Evolutionary conservation across 2,113 vertebrate genomes (phyloP), one percentile per base, ranked within the genome.

Genomic region (Cochlearius cochlearius): DNA sequence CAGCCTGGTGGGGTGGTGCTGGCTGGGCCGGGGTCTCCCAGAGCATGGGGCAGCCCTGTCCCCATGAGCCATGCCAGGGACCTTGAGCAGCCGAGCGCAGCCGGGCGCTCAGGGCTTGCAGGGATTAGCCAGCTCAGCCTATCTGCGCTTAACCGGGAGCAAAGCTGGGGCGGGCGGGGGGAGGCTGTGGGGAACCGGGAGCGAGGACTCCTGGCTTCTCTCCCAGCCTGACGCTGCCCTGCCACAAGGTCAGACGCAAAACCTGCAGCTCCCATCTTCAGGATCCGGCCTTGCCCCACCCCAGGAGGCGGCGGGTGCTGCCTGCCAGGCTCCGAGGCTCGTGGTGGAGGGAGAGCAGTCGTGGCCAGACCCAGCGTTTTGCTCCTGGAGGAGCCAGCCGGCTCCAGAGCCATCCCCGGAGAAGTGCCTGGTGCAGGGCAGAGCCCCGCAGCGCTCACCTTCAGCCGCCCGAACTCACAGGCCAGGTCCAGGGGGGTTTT

Each of bases 401-500:
- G 69, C 47, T 67, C 66, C 80, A 75, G 43, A 81, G 38, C 56
- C 4, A 2, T 4, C 14, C 58, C 23, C 0, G 0, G 39, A 29
- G 56, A 68, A 66, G 16, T 0, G 21, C 39, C 50, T 19, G 2
- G 30, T 1, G 5, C 49, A 68, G 77, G 34, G 29, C 56, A 89
- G 72, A 79, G 38, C 39, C 64, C 32, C 7, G 1, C 16, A 26
- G 56, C 27, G 22, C 97, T 88, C 96, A 99, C 99, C 99, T 99
- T 99, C 56, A 99, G 97, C 82, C 99, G 97, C 52, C 99, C 99
- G 1, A 99, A 99, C 97, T 99, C 99, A 34, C 99, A 99, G 91
- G 99, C 98, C 96, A 99, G 95, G 92, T 99, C 99, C 92, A 99
- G 96, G 2, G 99, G 99, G 0, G 99, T 99, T 98, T 99, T 99